Conservation (phyloP, 1,140 invertebrate species). For the Melipona quadrifasciata region DNA sequence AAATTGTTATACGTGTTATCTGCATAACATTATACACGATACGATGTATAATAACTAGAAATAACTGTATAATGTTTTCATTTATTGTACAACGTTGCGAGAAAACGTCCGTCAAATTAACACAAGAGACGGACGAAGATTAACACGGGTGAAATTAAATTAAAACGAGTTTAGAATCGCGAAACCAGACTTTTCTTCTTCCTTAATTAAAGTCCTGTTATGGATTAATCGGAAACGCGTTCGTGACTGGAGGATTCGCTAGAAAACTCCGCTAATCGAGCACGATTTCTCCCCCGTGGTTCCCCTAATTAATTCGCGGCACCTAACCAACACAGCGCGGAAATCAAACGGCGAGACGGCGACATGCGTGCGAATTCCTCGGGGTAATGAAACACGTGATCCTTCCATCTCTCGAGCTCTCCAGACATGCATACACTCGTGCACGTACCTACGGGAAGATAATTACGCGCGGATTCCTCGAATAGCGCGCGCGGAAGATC, state of each 20-base stretch:
- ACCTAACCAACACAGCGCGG: background rate
- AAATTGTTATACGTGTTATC: too few relatives aligned
- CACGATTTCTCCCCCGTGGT: too few relatives aligned
- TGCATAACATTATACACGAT: too few relatives aligned
- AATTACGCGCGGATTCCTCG: constrained; percentile 33
- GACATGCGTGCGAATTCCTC: constrained; percentile 12
- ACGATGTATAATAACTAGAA: too few relatives aligned
- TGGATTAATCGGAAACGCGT: background rate
- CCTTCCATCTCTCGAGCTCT: constrained; percentile 21
- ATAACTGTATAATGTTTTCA: too few relatives aligned
- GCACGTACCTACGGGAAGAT: constrained; percentile 22
- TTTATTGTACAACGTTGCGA: too few relatives aligned
- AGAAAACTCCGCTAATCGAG: constrained; percentile 20
- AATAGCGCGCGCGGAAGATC: background rate
- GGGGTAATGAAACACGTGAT: constrained; percentile 43
- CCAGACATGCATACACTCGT: background rate
- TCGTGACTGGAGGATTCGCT: background rate
- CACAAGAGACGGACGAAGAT: too few relatives aligned
- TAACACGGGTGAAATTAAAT: too few relatives aligned
- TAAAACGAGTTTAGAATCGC: background rate
- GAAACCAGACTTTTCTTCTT: background rate
- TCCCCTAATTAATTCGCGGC: background rate
- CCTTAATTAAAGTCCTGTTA: background rate
- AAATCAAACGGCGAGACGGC: background rate
- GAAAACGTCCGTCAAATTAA: too few relatives aligned